Evolutionary conservation across 2,797 vertebrate species (phyloP), one percentile per base, ranked within the genome.

Genomic region (Sebastes taczanowskii): DNA sequence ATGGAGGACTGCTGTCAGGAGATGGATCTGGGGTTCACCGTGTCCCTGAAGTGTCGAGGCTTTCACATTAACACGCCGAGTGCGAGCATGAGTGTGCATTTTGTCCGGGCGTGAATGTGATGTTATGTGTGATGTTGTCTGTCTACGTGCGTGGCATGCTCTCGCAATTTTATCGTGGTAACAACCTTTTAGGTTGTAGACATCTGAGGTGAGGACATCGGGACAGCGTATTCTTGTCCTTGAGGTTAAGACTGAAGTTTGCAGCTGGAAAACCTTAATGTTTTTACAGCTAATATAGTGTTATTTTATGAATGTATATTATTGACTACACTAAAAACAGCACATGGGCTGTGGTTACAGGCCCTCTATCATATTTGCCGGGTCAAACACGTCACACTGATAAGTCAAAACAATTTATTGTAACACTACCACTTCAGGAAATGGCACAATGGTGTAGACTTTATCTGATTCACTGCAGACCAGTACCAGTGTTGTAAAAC

Each of bases 21-120:
- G 91, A 94, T 91, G 88, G 90, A 90, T 91, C 78, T 78, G 80
- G 83, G 82, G 78, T 86, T 85, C 71, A 71, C 67, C 25, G 42
- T 78, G 88, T 94, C 90, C 88, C 91, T 81, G 76, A 92, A 89
- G 91, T 93, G 93, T 94, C 79, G 60, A 78, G 84, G 79, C 86
- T 83, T 89, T 89, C 85, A 87, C 86, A 89, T 94, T 94, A 91
- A 89, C 90, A 81, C 85, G 20, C 66, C n/a, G 52, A 72, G 87
- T 88, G 81, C 79, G 79, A 83, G 46, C 76, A 79, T 22, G 60
- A 70, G 64, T 79, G 70, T 76, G 71, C 77, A 32, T 83, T 88
- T 83, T 78, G 23, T 69, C 35, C 18, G 66, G 70, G 58, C 64
- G 76, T 49, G 63, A 91, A 84, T 85, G 78, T 46, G 65, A 81